Evolutionary conservation across 2,888 invertebrate genomes (phyloP), one percentile per base, ranked within the genome.

Genomic region (Myopa tessellatipennis): DNA sequence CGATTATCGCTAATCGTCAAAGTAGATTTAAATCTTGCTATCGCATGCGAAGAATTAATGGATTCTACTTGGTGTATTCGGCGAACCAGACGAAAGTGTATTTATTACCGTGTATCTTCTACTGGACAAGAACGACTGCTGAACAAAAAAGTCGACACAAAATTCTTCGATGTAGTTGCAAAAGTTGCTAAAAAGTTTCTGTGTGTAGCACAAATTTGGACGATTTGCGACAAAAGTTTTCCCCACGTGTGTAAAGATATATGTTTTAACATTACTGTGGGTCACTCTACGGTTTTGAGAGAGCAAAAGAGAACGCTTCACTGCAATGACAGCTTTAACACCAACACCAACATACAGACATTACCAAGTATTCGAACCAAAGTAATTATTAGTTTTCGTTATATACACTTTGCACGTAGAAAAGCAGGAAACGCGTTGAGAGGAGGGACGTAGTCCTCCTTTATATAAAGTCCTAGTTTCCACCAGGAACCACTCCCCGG

Each of bases 331-430:
- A 38, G 16, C 38, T n/a, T 34, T 45, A 8, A 40, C 10, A 45
- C 45, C 36, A 65, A 52, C 55, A 26, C 16, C 65, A 74, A 45
- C 36, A 4, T 6, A 16, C 6, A 26, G 7, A 65, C 63, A 74
- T 65, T 67, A 40, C 5, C 6, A 38, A 67, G 55, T 67, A 52
- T 55, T 67, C 34, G n/a, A 52, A 75, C 69, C 58, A 75, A 75
- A 68, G 45, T 75, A 58, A 75, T 75, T 69, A 75, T 55, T 68
- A 75, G 40, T 75, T 60, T 75, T 60, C 69, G 60, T 68, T 75
- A 75, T 58, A 75, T 26, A 26, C 26, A 68, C 60, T 75, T 75
- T 75, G 40, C 69, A 75, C 68, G 68, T 75, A 26, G 60, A 69
- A 75, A 73, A 40, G 68, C 68, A 12, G 26, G 58, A 69, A 16